Evolutionary conservation across 2,888 invertebrate genomes (phyloP).

Genomic region (Galeruca laticollis): DNA sequence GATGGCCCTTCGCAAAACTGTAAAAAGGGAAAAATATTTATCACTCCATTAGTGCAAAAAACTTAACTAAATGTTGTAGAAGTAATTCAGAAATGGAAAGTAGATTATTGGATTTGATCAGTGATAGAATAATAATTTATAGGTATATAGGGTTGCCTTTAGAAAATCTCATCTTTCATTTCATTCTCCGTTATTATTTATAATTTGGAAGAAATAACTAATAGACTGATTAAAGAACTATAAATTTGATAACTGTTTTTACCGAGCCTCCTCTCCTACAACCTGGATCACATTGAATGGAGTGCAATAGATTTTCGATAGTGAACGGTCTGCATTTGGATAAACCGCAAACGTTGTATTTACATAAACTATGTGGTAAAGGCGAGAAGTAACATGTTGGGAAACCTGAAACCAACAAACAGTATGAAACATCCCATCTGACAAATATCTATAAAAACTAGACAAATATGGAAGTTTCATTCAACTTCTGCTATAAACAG

Average conservation of each 20-base stretch:
- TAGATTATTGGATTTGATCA: too few species aligned
- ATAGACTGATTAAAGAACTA: background rate
- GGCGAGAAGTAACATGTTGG: conserved; percentile 66
- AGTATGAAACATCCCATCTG: too few species aligned
- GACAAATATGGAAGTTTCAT: too few species aligned
- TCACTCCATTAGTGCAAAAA: background rate
- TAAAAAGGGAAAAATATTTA: conserved; percentile 35
- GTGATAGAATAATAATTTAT: too few species aligned
- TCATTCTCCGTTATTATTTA: too few species aligned
- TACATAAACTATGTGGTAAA: conserved; percentile 63
- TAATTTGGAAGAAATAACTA: too few species aligned
- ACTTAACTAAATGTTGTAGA: too few species aligned
- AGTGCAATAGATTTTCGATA: conserved; percentile 60
- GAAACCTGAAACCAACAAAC: conserved; percentile 60
- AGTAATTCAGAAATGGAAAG: too few species aligned
- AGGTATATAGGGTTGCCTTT: too few species aligned
- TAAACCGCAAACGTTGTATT: conserved; percentile 65
- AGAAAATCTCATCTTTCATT: too few species aligned
- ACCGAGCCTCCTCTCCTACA: conserved; percentile 63
- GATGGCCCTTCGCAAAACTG: conserved; percentile 64
- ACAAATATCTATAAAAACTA: too few species aligned
- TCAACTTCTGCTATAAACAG: too few species aligned
- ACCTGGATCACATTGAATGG: conserved; percentile 61
- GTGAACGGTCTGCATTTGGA: conserved; percentile 58
- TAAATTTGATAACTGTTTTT: conserved; percentile 35